Base-by-base conservation (phyloP, 2,113 vertebrate genomes). In the Phaethon lepturus region DNA sequence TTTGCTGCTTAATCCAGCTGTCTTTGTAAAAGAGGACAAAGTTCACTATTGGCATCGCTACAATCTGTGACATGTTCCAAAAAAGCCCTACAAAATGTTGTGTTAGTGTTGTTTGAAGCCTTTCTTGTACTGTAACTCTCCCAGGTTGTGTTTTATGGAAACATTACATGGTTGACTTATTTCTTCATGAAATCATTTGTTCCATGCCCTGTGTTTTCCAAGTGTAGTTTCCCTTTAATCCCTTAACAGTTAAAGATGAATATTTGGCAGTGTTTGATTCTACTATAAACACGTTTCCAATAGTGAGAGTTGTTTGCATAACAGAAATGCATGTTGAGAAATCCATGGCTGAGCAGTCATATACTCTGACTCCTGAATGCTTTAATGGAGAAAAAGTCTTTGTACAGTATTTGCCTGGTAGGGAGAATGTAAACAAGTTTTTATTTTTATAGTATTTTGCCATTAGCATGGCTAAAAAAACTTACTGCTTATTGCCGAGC, bases 251-350 rank as follows among this genome's bases (percentile, higher is more conserved):
- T 91, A 38, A 50, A 66, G 86, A 25, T n/a, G 88, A 86, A 75
- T 86, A 55, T 94, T 83, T 88, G 86, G 79, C 68, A 24, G 92
- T 0, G 68, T 68, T 96, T 96, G 95, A 12, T 92, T 95, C 38
- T 74, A 95, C 95, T 81, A 5, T 49, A 97, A 97, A 97, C 97
- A 97, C 86, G 64, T 40, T 62, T 86, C 90, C 90, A 52, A 26
- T 91, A 58, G 64, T 22, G 53, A 81, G 50, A 62, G 90, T 85
- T 98, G 95, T 98, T 97, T 92, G 33, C 92, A 97, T 87, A 97
- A 98, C 95, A 97, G 76, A 89, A 66, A 10, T 7, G 68, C 76
- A 50, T 52, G 42, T 84, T 89, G 93, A 95, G 91, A 83, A 95
- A 88, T 28, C n/a, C 66, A 60, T 0, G 17, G 75, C 86, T 82